These are phyloP conservation scores for Macropus fuliginosus DNA, from an alignment of 2,797 vertebrate genomes.

Conservation along the genomic window DNA sequence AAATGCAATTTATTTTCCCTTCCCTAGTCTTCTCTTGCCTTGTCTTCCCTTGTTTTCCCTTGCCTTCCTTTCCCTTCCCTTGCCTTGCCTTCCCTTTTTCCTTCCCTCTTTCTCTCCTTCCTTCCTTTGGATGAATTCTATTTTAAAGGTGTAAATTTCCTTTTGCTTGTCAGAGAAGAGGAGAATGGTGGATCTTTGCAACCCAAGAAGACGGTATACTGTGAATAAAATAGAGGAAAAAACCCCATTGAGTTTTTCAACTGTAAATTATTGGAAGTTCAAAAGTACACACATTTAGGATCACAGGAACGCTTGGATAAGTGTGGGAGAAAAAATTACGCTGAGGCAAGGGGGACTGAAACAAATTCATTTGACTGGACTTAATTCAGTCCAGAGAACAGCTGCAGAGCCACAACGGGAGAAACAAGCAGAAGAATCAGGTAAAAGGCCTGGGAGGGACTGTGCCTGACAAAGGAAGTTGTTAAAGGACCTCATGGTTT, in stretches of 20 bases:
- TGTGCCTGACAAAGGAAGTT: accelerated
- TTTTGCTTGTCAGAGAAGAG: background rate
- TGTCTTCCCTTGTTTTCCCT: background rate
- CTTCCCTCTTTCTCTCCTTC: background rate
- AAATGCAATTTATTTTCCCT: background rate
- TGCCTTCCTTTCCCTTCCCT: background rate
- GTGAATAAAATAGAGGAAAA: constrained; percentile 17
- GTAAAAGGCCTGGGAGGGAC: background rate
- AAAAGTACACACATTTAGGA: constrained; percentile 47
- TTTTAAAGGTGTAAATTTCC: constrained; percentile 46
- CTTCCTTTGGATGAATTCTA: background rate
- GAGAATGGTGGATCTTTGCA: constrained; percentile 44
- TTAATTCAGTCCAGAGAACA: constrained; percentile 51
- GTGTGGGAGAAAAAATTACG: constrained; percentile 27
- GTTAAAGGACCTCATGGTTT: background rate
- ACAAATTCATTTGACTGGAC: constrained; percentile 53
- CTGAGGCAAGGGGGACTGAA: constrained; percentile 59
- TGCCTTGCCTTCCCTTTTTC: background rate
- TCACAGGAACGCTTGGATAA: background rate
- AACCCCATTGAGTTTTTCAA: background rate
- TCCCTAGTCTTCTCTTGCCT: background rate
- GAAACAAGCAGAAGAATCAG: background rate
- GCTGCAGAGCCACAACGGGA: background rate
- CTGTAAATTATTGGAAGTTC: constrained; percentile 50
- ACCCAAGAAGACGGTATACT: background rate